Evolutionary conservation across 1,140 invertebrate species (phyloP).

Genomic region (Caenorhabditis briggsae): DNA sequence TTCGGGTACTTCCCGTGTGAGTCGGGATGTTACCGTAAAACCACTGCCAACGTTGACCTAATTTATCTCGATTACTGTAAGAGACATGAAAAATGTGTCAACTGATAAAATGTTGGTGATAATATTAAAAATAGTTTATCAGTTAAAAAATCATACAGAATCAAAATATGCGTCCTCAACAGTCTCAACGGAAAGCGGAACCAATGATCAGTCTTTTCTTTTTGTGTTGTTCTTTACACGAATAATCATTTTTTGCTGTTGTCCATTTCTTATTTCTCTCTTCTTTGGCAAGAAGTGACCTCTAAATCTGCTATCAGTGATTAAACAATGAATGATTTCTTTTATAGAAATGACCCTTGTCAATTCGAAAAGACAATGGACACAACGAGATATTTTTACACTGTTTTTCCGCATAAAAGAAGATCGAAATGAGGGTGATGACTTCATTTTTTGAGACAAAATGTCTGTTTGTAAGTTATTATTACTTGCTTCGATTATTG

Average conservation of each 20-base stretch:
- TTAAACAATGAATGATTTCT: not conserved
- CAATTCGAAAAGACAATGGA: not conserved
- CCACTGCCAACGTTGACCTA: too few species aligned
- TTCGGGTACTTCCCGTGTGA: too few species aligned
- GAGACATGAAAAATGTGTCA: too few species aligned
- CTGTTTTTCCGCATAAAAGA: constrained; percentile 12
- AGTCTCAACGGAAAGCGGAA: not conserved
- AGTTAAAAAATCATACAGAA: too few species aligned
- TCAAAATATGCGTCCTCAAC: too few species aligned
- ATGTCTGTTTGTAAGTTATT: constrained; percentile 1
- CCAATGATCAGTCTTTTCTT: not conserved
- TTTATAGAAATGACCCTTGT: not conserved
- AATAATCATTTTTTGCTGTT: not conserved
- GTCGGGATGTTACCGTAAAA: too few species aligned
- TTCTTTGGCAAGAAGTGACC: not conserved
- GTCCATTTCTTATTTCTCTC: not conserved
- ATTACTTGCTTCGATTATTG: not conserved
- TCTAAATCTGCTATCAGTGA: constrained; percentile 9
- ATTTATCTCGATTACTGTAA: too few species aligned
- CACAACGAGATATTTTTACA: not conserved
- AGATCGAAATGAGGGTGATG: not conserved
- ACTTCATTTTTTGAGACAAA: not conserved
- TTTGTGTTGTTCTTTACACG: not conserved
- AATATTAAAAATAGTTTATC: too few species aligned
- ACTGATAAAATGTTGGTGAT: too few species aligned